Evolutionary conservation across 1,140 invertebrate species (phyloP).

Genomic region (Varroa destructor): DNA sequence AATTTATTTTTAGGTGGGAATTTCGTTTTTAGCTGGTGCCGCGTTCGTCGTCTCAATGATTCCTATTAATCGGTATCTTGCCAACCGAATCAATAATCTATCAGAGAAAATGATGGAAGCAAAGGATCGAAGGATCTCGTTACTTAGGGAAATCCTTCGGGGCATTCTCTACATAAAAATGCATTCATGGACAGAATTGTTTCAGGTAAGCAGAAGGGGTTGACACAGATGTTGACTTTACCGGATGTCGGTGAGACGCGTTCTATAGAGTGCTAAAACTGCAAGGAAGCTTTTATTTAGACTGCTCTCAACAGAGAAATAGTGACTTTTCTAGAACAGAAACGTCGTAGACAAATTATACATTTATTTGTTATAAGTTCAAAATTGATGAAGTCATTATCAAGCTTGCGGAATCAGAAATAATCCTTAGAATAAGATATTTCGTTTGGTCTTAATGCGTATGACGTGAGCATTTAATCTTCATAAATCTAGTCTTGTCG

Average conservation of each 20-base stretch:
- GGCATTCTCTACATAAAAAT: conserved; percentile 81
- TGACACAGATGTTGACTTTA: conserved; percentile 30
- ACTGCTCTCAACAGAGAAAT: no score
- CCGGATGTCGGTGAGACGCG: neutral
- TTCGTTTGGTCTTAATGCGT: no score
- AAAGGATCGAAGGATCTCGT: conserved; percentile 77
- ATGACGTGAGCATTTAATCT: no score
- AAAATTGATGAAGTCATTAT: no score
- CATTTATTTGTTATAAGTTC: no score
- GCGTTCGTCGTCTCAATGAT: conserved; percentile 72
- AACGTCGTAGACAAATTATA: no score
- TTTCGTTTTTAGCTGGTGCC: conserved; percentile 78
- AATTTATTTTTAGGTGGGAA: conserved; percentile 48
- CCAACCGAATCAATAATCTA: conserved; percentile 70
- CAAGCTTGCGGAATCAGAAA: no score
- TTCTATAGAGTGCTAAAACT: no score
- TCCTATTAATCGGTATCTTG: conserved; percentile 81
- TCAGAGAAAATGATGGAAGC: conserved; percentile 75
- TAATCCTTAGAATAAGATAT: no score
- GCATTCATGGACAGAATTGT: conserved; percentile 82
- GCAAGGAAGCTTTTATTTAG: no score
- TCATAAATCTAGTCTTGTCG: no score
- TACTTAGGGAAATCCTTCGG: conserved; percentile 71
- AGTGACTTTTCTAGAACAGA: no score
- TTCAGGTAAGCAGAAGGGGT: conserved; percentile 52